Conservation (phyloP, 2,888 invertebrate species). For the Macaria liturata region DNA sequence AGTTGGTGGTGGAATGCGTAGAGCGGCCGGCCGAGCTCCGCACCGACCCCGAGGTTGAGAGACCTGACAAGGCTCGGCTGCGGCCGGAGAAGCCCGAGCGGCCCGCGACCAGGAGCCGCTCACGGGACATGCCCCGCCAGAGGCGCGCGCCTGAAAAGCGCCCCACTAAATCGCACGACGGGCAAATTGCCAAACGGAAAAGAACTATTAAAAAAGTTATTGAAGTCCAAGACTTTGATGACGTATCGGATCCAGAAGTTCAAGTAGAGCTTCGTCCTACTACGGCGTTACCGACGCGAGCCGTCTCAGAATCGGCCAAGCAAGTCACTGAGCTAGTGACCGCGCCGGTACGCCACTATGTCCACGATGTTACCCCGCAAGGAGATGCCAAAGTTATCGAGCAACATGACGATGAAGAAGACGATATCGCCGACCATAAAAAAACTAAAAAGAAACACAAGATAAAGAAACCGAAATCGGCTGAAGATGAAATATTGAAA, state of each 20-base stretch:
- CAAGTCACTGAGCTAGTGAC: background rate
- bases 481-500: constrained; percentile 70
- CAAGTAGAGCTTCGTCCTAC: constrained; percentile 19
- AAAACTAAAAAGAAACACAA: constrained; percentile 70
- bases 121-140: constrained; percentile 68
- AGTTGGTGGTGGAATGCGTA: constrained; percentile 58
- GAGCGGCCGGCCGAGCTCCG: constrained; percentile 49
- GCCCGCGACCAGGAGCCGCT: constrained; percentile 58
- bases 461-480: constrained; percentile 58
- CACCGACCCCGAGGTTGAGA: constrained; percentile 41
- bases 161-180: constrained; percentile 61
- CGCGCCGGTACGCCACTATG: constrained; percentile 9
- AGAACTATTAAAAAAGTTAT: constrained; percentile 65
- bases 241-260: constrained; percentile 42
- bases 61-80: constrained; percentile 41
- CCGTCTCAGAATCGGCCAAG: constrained; percentile 1
- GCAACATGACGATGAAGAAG: constrained; percentile 39
- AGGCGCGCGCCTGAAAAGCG: constrained; percentile 69
- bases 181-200: constrained; percentile 64
- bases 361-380: constrained; percentile 49
- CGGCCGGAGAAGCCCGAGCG: constrained; percentile 51
- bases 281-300: background rate
- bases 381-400: constrained; percentile 36
- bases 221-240: constrained; percentile 73
- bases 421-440: constrained; percentile 45